Percentiles rank a stretch among this genome's conserved stretches.
Evolutionary conservation across 2,113 vertebrate species (phyloP).

Genomic region (Paramormyrops kingsleyae): DNA sequence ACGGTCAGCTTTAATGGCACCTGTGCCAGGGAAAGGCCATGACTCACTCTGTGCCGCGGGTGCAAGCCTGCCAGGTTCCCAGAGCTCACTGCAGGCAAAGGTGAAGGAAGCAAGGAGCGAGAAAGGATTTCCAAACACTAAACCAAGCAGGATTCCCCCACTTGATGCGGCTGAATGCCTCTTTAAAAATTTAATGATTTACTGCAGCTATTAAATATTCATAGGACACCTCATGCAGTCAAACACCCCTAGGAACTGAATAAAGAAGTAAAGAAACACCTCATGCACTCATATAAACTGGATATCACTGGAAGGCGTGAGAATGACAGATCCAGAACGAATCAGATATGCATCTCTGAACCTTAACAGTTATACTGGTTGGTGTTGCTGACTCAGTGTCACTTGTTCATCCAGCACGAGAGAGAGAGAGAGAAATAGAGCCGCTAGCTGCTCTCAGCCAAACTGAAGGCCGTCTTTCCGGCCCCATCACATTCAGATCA

Average conservation of each 20-base stretch:
- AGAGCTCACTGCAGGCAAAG: neutral
- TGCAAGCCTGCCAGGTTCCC: neutral
- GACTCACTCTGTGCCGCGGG: neutral
- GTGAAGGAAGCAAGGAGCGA: neutral
- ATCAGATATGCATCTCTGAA: constrained; percentile 6
- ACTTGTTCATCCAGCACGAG: neutral
- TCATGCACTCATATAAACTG: neutral
- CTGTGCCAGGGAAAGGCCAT: neutral
- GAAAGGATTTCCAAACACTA: neutral
- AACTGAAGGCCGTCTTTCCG: neutral
- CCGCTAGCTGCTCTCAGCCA: neutral
- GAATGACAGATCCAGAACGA: neutral
- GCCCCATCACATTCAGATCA: constrained; percentile 6
- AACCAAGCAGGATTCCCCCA: constrained; percentile 6
- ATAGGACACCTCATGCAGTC: neutral
- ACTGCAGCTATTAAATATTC: neutral
- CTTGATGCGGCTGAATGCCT: neutral
- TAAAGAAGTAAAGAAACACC: neutral
- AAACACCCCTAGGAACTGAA: neutral
- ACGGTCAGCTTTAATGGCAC: neutral
- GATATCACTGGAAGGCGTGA: neutral
- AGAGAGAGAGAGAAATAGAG: neutral
- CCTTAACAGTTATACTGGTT: neutral
- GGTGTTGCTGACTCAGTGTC: constrained; percentile 1
- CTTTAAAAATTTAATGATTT: neutral